These are phyloP conservation scores for Telenomus remus DNA, from an alignment of 1,140 invertebrate genomes.

Conservation along the genomic window DNA sequence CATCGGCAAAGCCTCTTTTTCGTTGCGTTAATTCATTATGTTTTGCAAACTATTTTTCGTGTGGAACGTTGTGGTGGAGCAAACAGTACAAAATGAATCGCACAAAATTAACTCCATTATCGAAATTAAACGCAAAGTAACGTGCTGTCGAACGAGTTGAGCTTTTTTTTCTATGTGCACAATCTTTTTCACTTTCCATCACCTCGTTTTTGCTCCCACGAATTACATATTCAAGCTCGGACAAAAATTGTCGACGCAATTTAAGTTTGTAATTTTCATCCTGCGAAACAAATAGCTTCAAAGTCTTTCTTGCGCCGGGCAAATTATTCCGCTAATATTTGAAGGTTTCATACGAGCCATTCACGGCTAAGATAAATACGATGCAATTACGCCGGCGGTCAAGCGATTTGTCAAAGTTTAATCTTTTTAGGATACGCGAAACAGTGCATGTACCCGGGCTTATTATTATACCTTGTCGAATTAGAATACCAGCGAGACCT, in stretches of 20 bases:
- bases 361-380: slow-evolving; percentile 8
- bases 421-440: slow-evolving; percentile 9
- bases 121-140: slow-evolving; percentile 15
- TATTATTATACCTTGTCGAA: slow-evolving; percentile 10
- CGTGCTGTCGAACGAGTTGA: not conserved
- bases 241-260: too few relatives aligned
- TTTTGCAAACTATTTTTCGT: slow-evolving; percentile 6
- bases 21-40: too few relatives aligned
- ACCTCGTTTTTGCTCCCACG: too few relatives aligned
- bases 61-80: slow-evolving; percentile 1
- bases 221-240: too few relatives aligned
- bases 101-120: slow-evolving; percentile 14
- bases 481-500: not conserved
- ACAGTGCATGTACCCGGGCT: slow-evolving; percentile 1
- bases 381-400: slow-evolving; percentile 3
- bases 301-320: not conserved
- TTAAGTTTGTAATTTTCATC: too few relatives aligned
- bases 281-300: too few relatives aligned
- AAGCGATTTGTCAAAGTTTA: slow-evolving; percentile 24
- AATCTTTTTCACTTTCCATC: too few relatives aligned
- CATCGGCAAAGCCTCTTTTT: too few relatives aligned
- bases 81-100: slow-evolving; percentile 1
- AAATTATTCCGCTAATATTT: slow-evolving; percentile 15
- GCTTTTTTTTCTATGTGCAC: too few relatives aligned
- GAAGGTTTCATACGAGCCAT: not conserved